These are phyloP conservation scores for Agrochola circellaris DNA, from an alignment of 2,888 invertebrate genomes.

Conservation along the genomic window DNA sequence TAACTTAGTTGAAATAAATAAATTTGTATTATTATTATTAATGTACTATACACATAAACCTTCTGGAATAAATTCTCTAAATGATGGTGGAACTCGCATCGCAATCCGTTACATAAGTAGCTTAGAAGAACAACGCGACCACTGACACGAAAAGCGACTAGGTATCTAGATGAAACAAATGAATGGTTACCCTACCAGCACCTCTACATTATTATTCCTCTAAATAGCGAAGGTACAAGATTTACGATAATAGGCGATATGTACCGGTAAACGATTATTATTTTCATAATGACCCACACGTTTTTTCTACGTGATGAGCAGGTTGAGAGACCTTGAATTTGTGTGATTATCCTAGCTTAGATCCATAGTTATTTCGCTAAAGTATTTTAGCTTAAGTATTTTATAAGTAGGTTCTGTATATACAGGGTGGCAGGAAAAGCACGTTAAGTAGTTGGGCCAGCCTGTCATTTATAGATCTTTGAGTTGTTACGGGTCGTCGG, in stretches of 20 bases:
- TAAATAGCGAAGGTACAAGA: slow-evolving; percentile 58
- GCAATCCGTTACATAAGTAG: no score
- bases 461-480: no score
- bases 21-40: no score
- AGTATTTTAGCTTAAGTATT: background rate
- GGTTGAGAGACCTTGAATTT: slow-evolving; percentile 23
- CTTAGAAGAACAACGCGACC: no score
- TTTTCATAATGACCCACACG: slow-evolving; percentile 61
- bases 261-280: slow-evolving; percentile 56
- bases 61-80: no score
- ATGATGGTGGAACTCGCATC: no score
- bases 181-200: slow-evolving; percentile 29
- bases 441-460: no score
- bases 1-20: no score
- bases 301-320: slow-evolving; percentile 55
- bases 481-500: no score
- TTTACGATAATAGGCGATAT: slow-evolving; percentile 59
- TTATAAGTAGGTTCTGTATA: background rate
- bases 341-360: background rate
- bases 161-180: background rate
- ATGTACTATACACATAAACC: no score
- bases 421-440: no score
- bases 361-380: background rate
- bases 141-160: no score
- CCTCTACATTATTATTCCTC: slow-evolving; percentile 49